These are phyloP conservation scores for Pteronotus mesoamericanus DNA, from an alignment of 2,797 vertebrate genomes.

Conservation along the genomic window DNA sequence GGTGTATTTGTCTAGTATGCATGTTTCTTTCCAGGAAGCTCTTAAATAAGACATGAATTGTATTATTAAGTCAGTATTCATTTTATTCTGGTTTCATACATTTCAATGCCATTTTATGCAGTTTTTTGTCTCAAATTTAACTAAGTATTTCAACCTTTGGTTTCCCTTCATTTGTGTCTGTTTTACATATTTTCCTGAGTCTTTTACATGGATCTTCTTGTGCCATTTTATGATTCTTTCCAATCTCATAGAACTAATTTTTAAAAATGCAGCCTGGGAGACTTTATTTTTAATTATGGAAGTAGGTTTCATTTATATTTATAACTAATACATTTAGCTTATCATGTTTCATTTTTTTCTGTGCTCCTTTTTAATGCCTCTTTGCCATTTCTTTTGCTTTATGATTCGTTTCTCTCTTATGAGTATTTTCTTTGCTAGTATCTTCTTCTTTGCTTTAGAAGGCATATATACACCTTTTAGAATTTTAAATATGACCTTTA, in stretches of 20 bases:
- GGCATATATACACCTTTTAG: background rate
- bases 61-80: background rate
- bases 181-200: conserved; percentile 19
- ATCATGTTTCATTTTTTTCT: background rate
- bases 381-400: conserved; percentile 28
- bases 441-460: background rate
- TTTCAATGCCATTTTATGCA: conserved; percentile 7
- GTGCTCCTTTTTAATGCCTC: background rate
- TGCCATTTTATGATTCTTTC: conserved; percentile 37
- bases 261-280: conserved; percentile 14
- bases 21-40: conserved; percentile 2
- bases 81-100: conserved; percentile 37
- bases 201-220: conserved; percentile 10
- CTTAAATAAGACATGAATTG: background rate
- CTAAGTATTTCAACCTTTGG: conserved; percentile 46
- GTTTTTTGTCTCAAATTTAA: conserved; percentile 22
- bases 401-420: background rate
- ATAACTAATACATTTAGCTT: background rate
- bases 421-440: conserved; percentile 17
- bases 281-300: conserved; percentile 27
- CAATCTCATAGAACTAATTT: conserved; percentile 39
- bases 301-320: background rate
- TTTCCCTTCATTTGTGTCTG: conserved; percentile 32
- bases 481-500: background rate
- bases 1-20: background rate